Base-by-base conservation (phyloP, 2,888 invertebrate genomes). In the Cephus spinipes region DNA sequence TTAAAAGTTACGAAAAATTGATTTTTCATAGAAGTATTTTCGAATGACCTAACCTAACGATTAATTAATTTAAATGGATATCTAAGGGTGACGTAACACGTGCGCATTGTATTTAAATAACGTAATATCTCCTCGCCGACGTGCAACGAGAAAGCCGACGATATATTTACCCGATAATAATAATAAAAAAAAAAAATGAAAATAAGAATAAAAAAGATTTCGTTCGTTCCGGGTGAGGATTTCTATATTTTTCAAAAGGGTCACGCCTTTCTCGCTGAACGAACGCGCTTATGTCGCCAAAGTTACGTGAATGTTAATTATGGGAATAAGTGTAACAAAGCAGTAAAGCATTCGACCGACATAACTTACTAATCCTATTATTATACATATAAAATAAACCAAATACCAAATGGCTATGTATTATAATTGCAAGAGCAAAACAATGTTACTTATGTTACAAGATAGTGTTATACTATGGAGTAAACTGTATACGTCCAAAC, bases 401-500 rank as follows among this genome's bases (percentile, higher is more conserved):
- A 55, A 55, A 71, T 71, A 33, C 71, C 71, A 33, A 71, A 71
- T 77, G 36, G 69, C 73, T 76, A 74, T 79, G 79, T 80, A 79
- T 79, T 74, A 76, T 78, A 78, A 76, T 34, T 71, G 78, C 75
- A 74, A 79, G 76, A 79, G 74, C 40, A 68, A 55, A 79, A 68
- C 71, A 76, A 77, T 74, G 74, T 77, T 77, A 74, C 74, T 68
- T 79, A 79, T 79, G 79, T 81, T 73, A 79, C 77, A 73, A 76
- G 74, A 81, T 79, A 77, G 76, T 80, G 73, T 78, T 82, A 78
- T 12, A 80, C 78, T 81, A 82, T 79, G 77, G 75, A 82, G 79
- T 81, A 82, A 82, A 82, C 79, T 82, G 81, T 82, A 81, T 80
- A 82, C 81, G 81, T 82, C 82, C 81, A 82, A 77, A 32, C 73